Evolutionary conservation across 2,888 invertebrate genomes (phyloP).

Genomic region (Ophion costatus): DNA sequence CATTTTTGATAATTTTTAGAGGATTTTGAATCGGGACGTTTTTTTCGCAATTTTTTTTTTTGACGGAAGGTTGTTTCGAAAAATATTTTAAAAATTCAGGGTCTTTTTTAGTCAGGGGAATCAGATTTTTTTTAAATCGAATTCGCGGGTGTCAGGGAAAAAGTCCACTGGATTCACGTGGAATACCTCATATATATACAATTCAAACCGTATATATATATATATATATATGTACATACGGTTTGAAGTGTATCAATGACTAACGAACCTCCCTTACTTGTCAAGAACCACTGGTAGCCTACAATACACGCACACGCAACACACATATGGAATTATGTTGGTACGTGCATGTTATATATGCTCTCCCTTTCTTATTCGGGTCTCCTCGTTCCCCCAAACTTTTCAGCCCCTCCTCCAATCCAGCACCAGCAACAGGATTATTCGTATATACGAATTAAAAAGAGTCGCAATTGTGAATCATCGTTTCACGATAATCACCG

Average conservation of each 20-base stretch:
- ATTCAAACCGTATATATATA: too few relatives aligned
- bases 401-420: neutral
- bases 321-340: neutral
- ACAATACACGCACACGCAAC: conserved; percentile 33
- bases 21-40: too few relatives aligned
- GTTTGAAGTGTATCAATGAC: conserved; percentile 81
- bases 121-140: too few relatives aligned
- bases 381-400: conserved; percentile 56
- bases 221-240: neutral
- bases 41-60: too few relatives aligned
- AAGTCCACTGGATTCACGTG: too few relatives aligned
- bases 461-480: neutral
- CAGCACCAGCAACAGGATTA: neutral
- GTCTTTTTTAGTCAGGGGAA: too few relatives aligned
- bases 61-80: too few relatives aligned
- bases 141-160: too few relatives aligned
- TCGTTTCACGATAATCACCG: conserved; percentile 2
- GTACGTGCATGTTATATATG: neutral
- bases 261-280: conserved; percentile 72
- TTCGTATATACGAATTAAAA: conserved; percentile 18
- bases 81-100: too few relatives aligned
- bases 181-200: too few relatives aligned
- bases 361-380: conserved; percentile 64
- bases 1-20: too few relatives aligned
- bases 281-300: conserved; percentile 35